Evolutionary conservation across 2,888 invertebrate species (phyloP), one percentile per base, ranked within the genome.

Genomic region (Sinodicranocentrus sp.): DNA sequence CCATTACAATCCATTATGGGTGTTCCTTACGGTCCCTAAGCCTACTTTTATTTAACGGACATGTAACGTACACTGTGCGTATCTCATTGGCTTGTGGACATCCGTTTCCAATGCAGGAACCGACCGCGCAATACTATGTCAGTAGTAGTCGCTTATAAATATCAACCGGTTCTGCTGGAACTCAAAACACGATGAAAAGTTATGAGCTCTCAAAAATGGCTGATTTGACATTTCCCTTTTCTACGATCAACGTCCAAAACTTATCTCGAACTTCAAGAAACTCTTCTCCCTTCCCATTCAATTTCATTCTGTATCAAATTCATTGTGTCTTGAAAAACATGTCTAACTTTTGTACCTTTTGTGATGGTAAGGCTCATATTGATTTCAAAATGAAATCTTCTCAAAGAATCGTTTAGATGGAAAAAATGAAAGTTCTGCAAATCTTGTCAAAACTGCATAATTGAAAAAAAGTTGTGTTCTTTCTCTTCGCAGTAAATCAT

Each of bases 161-260:
- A 52, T 52, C 17, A 52, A 52, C 8, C 19, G 19, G 61, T 33
- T 65, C 65, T 65, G 52, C 65, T 52, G 63, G 59, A 59, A 59
- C 72, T 75, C 52, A 65, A 61, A 65, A 52, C 28, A 54, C 54
- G 52, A 65, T 75, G 65, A 65, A 75, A 75, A 75, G 75, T 75
- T 75, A 75, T 75, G 75, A 75, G 75, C 75, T 65, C 75, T 75
- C 75, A 75, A 65, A 75, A 75, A 75, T 75, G 75, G 75, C 75
- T 75, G 75, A 75, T 75, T 75, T 75, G 75, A 75, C 75, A 75
- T 75, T 75, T 75, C 65, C 75, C 48, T 48, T 73, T 72, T 52
- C 19, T 73, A 43, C 43, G 54, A 52, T 52, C 52, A 52, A 52
- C 52, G 52, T 52, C 52, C 17, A 52, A 52, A 52, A 52, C 52